These are phyloP conservation scores for Grammomys surdaster DNA, from an alignment of 2,113 vertebrate species.

Conservation along the genomic window DNA sequence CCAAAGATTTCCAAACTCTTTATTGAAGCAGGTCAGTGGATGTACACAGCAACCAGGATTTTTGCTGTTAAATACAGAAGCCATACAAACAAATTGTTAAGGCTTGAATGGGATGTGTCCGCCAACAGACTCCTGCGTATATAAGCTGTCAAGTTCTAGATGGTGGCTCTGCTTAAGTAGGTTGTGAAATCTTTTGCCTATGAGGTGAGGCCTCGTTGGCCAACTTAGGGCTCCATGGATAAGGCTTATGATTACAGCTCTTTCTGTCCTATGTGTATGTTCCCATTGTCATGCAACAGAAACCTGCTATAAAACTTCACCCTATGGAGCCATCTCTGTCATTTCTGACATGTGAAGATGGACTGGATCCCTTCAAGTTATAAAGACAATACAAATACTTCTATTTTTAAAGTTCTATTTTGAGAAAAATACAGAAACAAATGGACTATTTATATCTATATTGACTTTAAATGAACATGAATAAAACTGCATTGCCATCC, in stretches of 20 bases:
- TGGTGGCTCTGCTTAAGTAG: neutral
- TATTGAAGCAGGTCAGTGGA: neutral
- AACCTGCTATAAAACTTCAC: neutral
- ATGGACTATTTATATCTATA: neutral
- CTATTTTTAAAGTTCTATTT: neutral
- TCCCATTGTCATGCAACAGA: neutral
- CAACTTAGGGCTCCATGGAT: neutral
- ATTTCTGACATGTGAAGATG: neutral
- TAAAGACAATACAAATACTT: neutral
- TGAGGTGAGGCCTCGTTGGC: neutral
- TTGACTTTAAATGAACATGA: constrained; percentile 11
- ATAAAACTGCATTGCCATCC: neutral
- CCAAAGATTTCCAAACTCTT: neutral
- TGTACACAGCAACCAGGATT: neutral
- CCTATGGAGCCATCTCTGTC: neutral
- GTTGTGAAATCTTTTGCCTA: neutral
- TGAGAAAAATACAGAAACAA: neutral
- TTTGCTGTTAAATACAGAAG: neutral
- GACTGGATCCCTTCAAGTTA: neutral
- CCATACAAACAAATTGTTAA: too few species aligned
- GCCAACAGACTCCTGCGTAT: neutral
- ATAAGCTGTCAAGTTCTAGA: neutral
- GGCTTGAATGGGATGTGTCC: neutral
- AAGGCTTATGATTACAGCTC: neutral
- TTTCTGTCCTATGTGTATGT: neutral